A percentile compares a stretch with the other conserved stretches of the same genome.
These are phyloP conservation scores for Macrostomum cliftonense DNA, from an alignment of 2,888 invertebrate genomes.

Conservation along the genomic window DNA sequence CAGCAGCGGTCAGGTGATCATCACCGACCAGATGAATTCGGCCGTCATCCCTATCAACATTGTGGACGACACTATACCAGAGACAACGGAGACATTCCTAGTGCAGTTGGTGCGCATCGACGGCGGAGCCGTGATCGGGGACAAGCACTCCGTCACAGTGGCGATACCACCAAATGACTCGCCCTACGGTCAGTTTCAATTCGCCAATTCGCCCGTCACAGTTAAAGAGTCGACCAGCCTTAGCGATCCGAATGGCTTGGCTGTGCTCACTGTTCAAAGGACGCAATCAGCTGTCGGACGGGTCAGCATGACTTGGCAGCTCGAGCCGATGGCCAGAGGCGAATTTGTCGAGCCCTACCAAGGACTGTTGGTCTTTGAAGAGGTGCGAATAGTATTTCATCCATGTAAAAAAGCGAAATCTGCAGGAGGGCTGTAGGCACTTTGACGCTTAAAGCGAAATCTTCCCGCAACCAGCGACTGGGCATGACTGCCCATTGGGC, in stretches of 20 bases:
- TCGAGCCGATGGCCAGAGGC: constrained; percentile 23
- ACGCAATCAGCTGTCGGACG: constrained; percentile 24
- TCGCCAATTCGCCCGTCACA: constrained; percentile 21
- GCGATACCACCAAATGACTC: constrained; percentile 33
- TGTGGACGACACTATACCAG: constrained; percentile 24
- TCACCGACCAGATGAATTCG: constrained; percentile 19
- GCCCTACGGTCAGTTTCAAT: constrained; percentile 30
- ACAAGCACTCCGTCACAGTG: constrained; percentile 18
- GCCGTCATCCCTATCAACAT: constrained; percentile 22
- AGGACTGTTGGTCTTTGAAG: too few relatives aligned
- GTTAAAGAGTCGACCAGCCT: constrained; percentile 21
- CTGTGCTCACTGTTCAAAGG: constrained; percentile 21
- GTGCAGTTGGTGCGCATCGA: constrained; percentile 23
- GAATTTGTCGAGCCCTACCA: constrained; percentile 24
- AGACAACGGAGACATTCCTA: constrained; percentile 30
- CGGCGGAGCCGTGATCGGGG: constrained; percentile 24
- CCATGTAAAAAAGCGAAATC: too few relatives aligned
- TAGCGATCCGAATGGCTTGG: constrained; percentile 21
- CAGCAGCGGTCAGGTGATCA: constrained; percentile 21
- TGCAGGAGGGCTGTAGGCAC: too few relatives aligned
- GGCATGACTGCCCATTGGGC: too few relatives aligned
- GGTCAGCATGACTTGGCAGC: constrained; percentile 28
- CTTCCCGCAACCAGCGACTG: too few relatives aligned
- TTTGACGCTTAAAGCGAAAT: too few relatives aligned
- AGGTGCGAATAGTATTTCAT: too few relatives aligned